Evolutionary conservation across 2,113 vertebrate species (phyloP).

Genomic region (Eretmochelys imbricata): DNA sequence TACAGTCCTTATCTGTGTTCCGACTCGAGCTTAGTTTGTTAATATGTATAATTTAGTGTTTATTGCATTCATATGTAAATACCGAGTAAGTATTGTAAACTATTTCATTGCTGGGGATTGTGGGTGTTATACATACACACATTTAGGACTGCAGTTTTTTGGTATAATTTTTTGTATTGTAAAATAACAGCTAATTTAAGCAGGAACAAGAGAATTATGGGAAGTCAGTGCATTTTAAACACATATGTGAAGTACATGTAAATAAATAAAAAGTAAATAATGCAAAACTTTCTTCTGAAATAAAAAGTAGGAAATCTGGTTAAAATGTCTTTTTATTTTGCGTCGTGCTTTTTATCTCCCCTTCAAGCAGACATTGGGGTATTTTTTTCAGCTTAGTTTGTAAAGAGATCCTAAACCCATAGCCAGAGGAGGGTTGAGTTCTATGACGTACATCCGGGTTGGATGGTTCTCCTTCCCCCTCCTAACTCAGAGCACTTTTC

Average conservation of each 20-base stretch:
- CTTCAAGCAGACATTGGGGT: not conserved
- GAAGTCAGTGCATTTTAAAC: constrained; percentile 86
- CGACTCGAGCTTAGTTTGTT: constrained; percentile 86
- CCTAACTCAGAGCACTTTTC: not conserved
- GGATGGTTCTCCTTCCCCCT: not conserved
- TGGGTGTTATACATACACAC: constrained; percentile 83
- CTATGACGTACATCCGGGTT: not conserved
- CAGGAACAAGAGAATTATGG: constrained; percentile 76
- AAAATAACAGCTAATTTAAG: constrained; percentile 89
- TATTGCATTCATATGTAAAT: constrained; percentile 92
- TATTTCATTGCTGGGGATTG: constrained; percentile 83
- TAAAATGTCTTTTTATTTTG: not conserved
- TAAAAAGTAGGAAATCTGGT: constrained; percentile 90
- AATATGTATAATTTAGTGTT: constrained; percentile 96
- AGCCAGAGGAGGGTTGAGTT: not conserved
- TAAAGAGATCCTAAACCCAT: too few relatives aligned
- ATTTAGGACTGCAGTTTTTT: constrained; percentile 84
- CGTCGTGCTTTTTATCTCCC: accelerated
- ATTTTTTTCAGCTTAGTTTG: not conserved
- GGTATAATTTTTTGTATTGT: constrained; percentile 93
- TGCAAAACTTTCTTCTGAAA: constrained; percentile 83
- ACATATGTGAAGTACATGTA: constrained; percentile 92
- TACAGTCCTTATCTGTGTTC: constrained; percentile 66
- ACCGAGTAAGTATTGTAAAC: constrained; percentile 94
- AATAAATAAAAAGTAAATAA: constrained; percentile 90